Percentiles rank a stretch among this genome's conserved stretches.
phyloP scores from a whole-genome alignment of 2,797 vertebrate species.

The Euthynnus affinis region DNA sequence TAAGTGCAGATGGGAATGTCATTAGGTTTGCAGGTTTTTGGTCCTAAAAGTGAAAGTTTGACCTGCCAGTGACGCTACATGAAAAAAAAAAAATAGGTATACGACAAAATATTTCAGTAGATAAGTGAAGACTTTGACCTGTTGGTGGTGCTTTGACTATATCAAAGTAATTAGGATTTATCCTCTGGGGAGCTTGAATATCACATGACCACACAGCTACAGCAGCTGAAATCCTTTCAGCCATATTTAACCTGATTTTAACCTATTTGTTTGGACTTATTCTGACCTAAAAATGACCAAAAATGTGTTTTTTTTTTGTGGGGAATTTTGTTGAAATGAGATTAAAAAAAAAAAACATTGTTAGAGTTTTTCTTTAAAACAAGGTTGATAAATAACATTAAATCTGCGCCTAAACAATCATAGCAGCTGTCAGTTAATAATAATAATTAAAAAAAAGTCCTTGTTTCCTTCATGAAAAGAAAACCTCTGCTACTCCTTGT shows the following conservation, averaged over 20 bases:
- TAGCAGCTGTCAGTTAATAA: slow-evolving; percentile 8
- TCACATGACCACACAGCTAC: not conserved
- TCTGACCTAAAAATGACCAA: not conserved
- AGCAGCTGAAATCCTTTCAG: not conserved
- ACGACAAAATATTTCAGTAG: not conserved
- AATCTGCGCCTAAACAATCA: not conserved
- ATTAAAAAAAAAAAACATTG: too few species aligned
- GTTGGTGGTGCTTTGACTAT: too few species aligned
- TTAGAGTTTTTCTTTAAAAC: not conserved
- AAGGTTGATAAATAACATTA: slow-evolving; percentile 1
- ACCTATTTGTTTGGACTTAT: not conserved
- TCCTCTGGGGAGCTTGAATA: too few species aligned
- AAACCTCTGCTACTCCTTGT: not conserved
- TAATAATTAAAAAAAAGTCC: not conserved
- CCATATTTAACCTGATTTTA: not conserved
- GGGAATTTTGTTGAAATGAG: too few species aligned
- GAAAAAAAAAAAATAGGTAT: too few species aligned
- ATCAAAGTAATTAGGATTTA: too few species aligned
- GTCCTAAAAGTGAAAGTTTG: not conserved
- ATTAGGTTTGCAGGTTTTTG: not conserved
- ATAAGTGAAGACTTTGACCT: too few species aligned
- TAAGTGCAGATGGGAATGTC: not conserved
- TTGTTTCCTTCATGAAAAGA: slow-evolving; percentile 5
- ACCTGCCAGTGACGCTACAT: not conserved
- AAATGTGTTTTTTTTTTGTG: not conserved